Evolutionary conservation across 2,888 invertebrate genomes (phyloP).

Genomic region (Oxytorus armatus): DNA sequence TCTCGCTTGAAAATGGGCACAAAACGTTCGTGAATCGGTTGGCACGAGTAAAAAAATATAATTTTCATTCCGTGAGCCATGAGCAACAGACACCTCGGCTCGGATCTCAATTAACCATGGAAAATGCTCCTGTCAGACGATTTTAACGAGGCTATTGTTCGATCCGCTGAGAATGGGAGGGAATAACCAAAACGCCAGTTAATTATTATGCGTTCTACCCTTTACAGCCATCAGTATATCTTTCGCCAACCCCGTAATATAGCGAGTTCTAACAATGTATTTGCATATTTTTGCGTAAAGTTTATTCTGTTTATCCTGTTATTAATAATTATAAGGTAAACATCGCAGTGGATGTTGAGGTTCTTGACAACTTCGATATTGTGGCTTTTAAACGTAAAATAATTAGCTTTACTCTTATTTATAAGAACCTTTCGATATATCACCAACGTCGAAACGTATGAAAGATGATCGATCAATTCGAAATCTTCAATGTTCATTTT

Average conservation of each 20-base stretch:
- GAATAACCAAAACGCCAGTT: conserved; percentile 56
- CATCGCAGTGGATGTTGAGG: not conserved
- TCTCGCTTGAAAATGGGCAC: not conserved
- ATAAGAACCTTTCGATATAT: not conserved
- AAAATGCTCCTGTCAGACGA: conserved; percentile 75
- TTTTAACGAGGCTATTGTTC: conserved; percentile 77
- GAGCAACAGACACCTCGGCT: conserved; percentile 46
- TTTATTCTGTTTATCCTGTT: not conserved
- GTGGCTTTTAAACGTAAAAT: not conserved
- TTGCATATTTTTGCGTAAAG: conserved; percentile 22
- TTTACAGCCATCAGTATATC: conserved; percentile 38
- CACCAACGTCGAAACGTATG: not conserved
- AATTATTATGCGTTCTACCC: conserved; percentile 52
- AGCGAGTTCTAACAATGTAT: conserved; percentile 8
- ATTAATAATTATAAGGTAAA: not conserved
- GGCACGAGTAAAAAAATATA: conserved; percentile 53
- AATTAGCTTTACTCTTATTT: not conserved
- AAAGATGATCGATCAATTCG: not conserved
- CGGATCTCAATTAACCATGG: conserved; percentile 70
- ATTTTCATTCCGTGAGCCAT: conserved; percentile 53
- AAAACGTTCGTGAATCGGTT: conserved; percentile 39
- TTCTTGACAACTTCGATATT: not conserved
- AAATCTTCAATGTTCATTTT: conserved; percentile 22
- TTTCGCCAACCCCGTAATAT: conserved; percentile 1
- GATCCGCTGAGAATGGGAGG: conserved; percentile 25